Evolutionary conservation across 30 jellyfish, hydroid and myxozoan genomes (phyloP).

Genomic region (Pseudorhiza aurosa): DNA sequence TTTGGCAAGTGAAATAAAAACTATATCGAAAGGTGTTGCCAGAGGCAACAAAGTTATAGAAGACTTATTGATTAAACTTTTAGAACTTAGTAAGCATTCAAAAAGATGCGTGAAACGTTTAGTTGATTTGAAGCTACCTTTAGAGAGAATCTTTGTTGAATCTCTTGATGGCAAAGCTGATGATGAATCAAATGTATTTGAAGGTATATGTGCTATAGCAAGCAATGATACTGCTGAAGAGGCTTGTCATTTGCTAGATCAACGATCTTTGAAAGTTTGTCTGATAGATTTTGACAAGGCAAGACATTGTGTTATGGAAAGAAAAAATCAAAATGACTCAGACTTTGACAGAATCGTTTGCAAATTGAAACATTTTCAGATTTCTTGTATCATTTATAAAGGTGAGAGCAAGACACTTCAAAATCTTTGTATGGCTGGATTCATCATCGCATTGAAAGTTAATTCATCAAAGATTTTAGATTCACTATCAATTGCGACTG

Average conservation of each 20-base stretch:
- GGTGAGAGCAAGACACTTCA: constrained; percentile 16
- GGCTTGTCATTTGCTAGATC: background rate
- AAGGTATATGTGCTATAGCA: constrained; percentile 26
- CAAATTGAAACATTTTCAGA: background rate
- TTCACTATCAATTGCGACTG: constrained; percentile 39
- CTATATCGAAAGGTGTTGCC: constrained; percentile 26
- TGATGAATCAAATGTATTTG: constrained; percentile 24
- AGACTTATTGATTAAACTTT: background rate
- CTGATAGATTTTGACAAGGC: constrained; percentile 44
- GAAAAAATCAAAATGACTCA: background rate
- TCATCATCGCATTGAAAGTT: constrained; percentile 18
- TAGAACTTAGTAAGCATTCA: background rate
- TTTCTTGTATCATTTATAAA: constrained; percentile 33
- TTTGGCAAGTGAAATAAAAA: background rate
- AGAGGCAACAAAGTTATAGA: constrained; percentile 22
- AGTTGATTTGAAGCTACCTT: background rate
- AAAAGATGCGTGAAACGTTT: background rate
- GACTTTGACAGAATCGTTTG: background rate
- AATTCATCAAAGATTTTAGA: constrained; percentile 2
- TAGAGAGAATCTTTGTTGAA: constrained; percentile 5
- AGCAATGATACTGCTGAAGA: background rate
- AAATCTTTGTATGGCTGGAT: constrained; percentile 1
- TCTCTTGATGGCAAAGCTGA: constrained; percentile 11
- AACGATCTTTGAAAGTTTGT: constrained; percentile 26
- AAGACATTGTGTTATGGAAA: background rate